Percentiles rank a stretch among this genome's conserved stretches.
These are phyloP conservation scores for Ochropleura plecta DNA, from an alignment of 2,888 invertebrate genomes.

Conservation along the genomic window DNA sequence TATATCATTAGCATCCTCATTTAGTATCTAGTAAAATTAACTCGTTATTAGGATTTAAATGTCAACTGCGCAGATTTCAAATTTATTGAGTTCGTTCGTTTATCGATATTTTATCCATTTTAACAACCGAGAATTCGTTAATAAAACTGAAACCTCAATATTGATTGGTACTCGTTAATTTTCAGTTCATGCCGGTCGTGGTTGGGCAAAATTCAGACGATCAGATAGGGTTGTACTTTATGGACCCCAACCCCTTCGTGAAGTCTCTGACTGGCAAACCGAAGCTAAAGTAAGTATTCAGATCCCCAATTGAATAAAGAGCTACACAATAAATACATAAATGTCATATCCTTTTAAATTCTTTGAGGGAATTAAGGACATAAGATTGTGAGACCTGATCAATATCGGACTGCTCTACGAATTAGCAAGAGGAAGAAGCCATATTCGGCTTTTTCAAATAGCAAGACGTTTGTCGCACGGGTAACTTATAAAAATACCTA, in stretches of 20 bases:
- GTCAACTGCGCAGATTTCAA: not conserved
- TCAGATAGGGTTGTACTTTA: conserved; percentile 87
- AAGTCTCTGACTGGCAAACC: conserved; percentile 92
- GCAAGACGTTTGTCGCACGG: not conserved
- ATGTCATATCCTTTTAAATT: not conserved
- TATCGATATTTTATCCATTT: conserved; percentile 3
- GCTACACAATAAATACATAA: not conserved
- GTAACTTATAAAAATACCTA: not conserved
- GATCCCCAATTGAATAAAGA: not conserved
- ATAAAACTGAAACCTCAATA: not conserved
- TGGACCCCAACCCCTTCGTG: conserved; percentile 90
- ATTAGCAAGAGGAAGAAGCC: not conserved
- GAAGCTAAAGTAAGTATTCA: conserved; percentile 89
- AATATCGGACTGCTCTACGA: not conserved
- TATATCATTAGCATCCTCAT: not conserved
- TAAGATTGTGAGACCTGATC: not conserved
- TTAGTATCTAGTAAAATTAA: not conserved
- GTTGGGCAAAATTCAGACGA: conserved; percentile 87
- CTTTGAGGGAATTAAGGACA: not conserved
- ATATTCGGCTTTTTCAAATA: not conserved
- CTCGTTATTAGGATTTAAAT: not conserved
- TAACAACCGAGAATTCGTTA: not conserved
- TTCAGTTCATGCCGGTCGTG: conserved; percentile 86
- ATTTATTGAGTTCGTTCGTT: not conserved
- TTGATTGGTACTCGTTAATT: conserved; percentile 53